Evolutionary conservation across 1,140 invertebrate species (phyloP), one percentile per base, ranked within the genome.

Genomic region (Cylas formicarius): DNA sequence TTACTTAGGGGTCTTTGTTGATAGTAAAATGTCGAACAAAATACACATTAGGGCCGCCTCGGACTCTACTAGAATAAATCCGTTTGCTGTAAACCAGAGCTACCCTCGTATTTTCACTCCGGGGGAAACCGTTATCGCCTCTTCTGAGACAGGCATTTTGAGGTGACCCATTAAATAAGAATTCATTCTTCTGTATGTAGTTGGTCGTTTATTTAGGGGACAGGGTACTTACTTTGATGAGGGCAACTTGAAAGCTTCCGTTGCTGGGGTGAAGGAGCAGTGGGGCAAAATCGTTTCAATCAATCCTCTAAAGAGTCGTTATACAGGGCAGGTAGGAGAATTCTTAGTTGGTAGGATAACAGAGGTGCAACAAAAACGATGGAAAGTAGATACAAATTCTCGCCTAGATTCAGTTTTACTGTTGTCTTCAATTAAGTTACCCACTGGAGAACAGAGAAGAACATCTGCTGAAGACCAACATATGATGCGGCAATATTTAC

Each of bases 401-500:
- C 80, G 90, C 55, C 65, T 97, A 11, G 88, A 97, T 67, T 88
- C 93, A 4, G 72, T 89, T 27, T 71, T 99, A 3, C 71, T 90
- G 38, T 68, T 99, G 16, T 92, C 91, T 0, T 91, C 90, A 35
- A 90, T 99, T 4, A 98, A 98, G 77, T 73, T 99, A 52, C 95
- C 95, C 28, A 93, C 93, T 24, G 96, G 93, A 58, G 92, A 97
- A 77, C 70, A 94, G 80, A 78, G 95, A 56, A 71, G 93, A 53
- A 77, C 93, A 67, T 93, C 88, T 8, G 84, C 82, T 3, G 95
- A 99, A 75, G 96, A 99, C 77, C 94, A 99, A 67, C 82, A 95
- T 61, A 87, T 89, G 70, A 99, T 99, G 96, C 74, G 94, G 39
- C 78, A 85, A 28, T 95, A 94, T 71, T 68, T 99, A 10, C 81